Conservation (phyloP, 2,888 invertebrate species). For the Nemotelus nigrinus region DNA sequence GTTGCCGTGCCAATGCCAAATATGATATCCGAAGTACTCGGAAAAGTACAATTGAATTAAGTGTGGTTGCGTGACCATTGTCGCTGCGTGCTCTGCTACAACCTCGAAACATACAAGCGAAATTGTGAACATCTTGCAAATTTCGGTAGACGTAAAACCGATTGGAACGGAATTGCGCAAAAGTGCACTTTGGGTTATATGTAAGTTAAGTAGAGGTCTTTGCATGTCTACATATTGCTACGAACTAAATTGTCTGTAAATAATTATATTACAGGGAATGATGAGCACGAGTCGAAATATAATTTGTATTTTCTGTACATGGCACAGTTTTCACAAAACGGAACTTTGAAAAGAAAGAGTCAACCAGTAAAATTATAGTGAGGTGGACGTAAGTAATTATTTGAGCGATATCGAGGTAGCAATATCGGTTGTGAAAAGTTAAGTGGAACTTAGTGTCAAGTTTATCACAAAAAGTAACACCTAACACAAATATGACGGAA, state of each 20-base stretch:
- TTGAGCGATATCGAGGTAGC: constrained; percentile 65
- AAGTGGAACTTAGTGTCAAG: constrained; percentile 61
- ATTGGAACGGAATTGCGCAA: constrained; percentile 58
- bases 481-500: constrained; percentile 62
- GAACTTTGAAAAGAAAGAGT: constrained; percentile 63
- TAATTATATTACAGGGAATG: constrained; percentile 66
- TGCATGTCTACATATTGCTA: constrained; percentile 41
- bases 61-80: constrained; percentile 65
- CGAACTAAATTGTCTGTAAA: neutral
- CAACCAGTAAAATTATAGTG: constrained; percentile 61
- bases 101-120: constrained; percentile 70
- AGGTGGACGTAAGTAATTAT: constrained; percentile 66
- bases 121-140: constrained; percentile 68
- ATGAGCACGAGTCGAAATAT: constrained; percentile 69
- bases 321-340: constrained; percentile 52
- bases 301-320: constrained; percentile 65
- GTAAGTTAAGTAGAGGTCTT: constrained; percentile 65
- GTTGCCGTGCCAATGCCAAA: too few species aligned
- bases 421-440: constrained; percentile 65
- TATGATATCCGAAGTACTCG: constrained; percentile 42
- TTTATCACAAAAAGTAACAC: constrained; percentile 62
- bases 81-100: constrained; percentile 71
- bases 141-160: constrained; percentile 66
- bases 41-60: constrained; percentile 55
- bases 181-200: constrained; percentile 65